Percentiles rank a stretch among this genome's conserved stretches.
Evolutionary conservation across 1,140 invertebrate species (phyloP).

Genomic region (Episyrphus balteatus): DNA sequence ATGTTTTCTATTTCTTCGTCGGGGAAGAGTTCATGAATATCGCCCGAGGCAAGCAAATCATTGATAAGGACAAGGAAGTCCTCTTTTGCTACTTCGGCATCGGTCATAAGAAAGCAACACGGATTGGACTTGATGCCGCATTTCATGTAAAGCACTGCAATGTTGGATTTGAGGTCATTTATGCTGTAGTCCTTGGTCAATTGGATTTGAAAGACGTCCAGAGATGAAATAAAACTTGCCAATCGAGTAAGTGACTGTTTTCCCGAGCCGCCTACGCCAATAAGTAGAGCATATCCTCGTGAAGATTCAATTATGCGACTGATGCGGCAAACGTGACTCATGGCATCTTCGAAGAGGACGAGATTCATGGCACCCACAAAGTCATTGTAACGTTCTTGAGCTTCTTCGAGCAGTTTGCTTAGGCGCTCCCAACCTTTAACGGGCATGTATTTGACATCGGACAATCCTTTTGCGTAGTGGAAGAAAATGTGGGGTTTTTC

Average conservation of each 20-base stretch:
- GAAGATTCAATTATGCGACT: conserved; percentile 87
- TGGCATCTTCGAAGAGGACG: conserved; percentile 91
- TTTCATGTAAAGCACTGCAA: conserved; percentile 76
- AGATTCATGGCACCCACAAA: conserved; percentile 84
- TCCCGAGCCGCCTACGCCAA: conserved; percentile 89
- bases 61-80: conserved; percentile 86
- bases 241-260: conserved; percentile 84
- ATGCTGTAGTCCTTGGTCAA: conserved; percentile 80
- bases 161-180: conserved; percentile 69
- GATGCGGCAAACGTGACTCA: conserved; percentile 83
- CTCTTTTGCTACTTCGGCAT: conserved; percentile 85
- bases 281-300: conserved; percentile 79
- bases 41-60: conserved; percentile 86
- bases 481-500: conserved; percentile 71
- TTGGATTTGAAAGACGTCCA: conserved; percentile 88
- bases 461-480: conserved; percentile 83
- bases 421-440: conserved; percentile 62
- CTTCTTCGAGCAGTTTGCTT: conserved; percentile 66
- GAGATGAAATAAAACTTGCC: conserved; percentile 74
- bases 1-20: conserved; percentile 90
- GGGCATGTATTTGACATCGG: conserved; percentile 83
- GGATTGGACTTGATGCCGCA: conserved; percentile 79
- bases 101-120: conserved; percentile 85
- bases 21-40: conserved; percentile 80
- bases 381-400: conserved; percentile 74